Conservation (phyloP, 2,113 vertebrate genomes). For the Anseranas semipalmata region DNA sequence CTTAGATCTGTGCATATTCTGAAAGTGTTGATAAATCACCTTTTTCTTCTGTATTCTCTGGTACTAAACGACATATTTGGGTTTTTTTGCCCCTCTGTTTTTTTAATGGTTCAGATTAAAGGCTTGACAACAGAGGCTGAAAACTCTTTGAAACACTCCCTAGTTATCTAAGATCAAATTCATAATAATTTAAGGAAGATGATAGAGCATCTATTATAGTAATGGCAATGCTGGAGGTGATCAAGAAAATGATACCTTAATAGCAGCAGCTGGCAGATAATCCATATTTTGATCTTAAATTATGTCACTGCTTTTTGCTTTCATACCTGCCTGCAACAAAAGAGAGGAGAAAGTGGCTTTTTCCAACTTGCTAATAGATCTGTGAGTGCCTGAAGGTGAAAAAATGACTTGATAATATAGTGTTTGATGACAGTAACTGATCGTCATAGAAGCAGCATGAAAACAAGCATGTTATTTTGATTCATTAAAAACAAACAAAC, state of each 20-base stretch:
- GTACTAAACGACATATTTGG: slow-evolving; percentile 12
- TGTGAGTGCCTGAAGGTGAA: not conserved
- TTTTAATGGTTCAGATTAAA: slow-evolving; percentile 52
- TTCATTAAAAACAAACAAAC: not conserved
- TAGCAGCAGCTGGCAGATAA: not conserved
- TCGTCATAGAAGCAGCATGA: not conserved
- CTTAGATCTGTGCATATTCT: not conserved
- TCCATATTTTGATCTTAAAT: not conserved
- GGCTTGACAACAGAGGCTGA: slow-evolving; percentile 27
- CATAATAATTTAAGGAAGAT: not conserved
- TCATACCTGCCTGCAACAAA: not conserved
- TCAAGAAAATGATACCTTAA: not conserved
- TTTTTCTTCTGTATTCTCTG: not conserved
- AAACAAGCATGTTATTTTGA: not conserved
- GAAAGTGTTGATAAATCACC: not conserved
- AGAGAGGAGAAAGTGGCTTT: not conserved
- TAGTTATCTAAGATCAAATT: not conserved
- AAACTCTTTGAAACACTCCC: slow-evolving; percentile 37
- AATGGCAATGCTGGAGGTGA: not conserved
- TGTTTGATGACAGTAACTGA: not conserved
- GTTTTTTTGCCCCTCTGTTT: not conserved
- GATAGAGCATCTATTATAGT: not conserved
- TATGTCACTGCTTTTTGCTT: not conserved
- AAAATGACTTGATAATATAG: not conserved
- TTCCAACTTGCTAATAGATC: not conserved